Conservation (phyloP, 2,113 vertebrate genomes). For the Oncorhynchus tshawytscha region DNA sequence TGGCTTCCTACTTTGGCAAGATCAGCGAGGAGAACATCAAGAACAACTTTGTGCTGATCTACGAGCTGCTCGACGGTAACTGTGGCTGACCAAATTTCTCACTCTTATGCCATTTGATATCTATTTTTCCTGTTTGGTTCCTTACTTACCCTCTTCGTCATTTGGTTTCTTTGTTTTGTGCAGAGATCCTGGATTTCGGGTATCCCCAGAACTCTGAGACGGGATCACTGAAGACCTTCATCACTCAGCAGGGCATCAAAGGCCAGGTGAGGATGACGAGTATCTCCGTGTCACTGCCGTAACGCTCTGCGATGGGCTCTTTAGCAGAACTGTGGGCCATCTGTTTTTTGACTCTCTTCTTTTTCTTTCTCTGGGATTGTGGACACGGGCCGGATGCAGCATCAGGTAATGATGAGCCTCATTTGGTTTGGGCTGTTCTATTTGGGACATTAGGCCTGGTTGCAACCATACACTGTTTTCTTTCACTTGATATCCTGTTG, state of each 20-base stretch:
- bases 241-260: constrained; percentile 99
- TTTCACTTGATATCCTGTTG: background rate
- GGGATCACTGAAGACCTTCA: constrained; percentile 97
- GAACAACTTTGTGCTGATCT: constrained; percentile 99
- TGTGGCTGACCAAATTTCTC: background rate
- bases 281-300: background rate
- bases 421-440: background rate
- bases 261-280: constrained; percentile 82
- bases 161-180: background rate
- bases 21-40: constrained; percentile 99
- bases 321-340: background rate
- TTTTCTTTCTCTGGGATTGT: constrained; percentile 4
- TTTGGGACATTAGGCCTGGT: background rate
- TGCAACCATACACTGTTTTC: background rate
- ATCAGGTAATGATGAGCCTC: constrained; percentile 63
- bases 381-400: constrained; percentile 51
- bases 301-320: background rate
- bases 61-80: constrained; percentile 95
- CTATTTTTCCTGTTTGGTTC: background rate
- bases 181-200: constrained; percentile 99
- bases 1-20: constrained; percentile 98
- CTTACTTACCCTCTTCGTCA: background rate
- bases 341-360: background rate
- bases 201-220: constrained; percentile 99
- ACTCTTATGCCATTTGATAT: background rate